These are phyloP conservation scores for Drosophila maculinotata DNA, from an alignment of 2,888 invertebrate species.

Conservation along the genomic window DNA sequence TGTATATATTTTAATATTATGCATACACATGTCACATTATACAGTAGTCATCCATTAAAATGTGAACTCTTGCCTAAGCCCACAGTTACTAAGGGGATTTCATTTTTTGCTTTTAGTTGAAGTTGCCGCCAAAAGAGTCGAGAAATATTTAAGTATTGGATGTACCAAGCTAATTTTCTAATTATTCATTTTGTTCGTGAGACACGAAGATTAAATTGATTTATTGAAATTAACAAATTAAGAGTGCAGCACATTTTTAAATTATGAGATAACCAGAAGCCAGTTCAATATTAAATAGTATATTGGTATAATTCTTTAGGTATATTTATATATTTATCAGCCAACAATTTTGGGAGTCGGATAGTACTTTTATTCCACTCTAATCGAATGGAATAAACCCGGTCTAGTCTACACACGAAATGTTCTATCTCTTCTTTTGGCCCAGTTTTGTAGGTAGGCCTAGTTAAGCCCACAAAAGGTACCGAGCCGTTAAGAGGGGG, in stretches of 20 bases:
- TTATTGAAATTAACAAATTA: constrained; percentile 1
- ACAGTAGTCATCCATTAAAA: constrained; percentile 60
- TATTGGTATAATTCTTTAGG: too few species aligned
- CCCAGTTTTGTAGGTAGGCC: too few species aligned
- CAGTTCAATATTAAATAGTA: too few species aligned
- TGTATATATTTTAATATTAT: constrained; percentile 48
- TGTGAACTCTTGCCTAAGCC: constrained; percentile 31
- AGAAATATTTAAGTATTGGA: neutral
- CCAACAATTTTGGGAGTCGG: too few species aligned
- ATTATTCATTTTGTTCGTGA: constrained; percentile 3
- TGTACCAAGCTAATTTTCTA: neutral
- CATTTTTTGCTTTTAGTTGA: constrained; percentile 33
- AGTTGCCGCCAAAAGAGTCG: constrained; percentile 38
- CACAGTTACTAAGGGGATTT: constrained; percentile 33
- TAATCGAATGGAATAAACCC: too few species aligned
- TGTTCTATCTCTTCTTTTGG: too few species aligned
- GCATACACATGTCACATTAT: constrained; percentile 52
- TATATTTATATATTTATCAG: too few species aligned
- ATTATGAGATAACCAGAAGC: neutral
- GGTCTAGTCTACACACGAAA: too few species aligned
- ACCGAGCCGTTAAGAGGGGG: too few species aligned
- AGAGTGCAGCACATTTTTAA: neutral
- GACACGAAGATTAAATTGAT: neutral
- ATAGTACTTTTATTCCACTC: too few species aligned
- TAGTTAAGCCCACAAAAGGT: too few species aligned